Percentiles rank a stretch among this genome's conserved stretches.
Evolutionary conservation across 92 coral and sea anemone species (phyloP).

Genomic region (Muricea muricata): DNA sequence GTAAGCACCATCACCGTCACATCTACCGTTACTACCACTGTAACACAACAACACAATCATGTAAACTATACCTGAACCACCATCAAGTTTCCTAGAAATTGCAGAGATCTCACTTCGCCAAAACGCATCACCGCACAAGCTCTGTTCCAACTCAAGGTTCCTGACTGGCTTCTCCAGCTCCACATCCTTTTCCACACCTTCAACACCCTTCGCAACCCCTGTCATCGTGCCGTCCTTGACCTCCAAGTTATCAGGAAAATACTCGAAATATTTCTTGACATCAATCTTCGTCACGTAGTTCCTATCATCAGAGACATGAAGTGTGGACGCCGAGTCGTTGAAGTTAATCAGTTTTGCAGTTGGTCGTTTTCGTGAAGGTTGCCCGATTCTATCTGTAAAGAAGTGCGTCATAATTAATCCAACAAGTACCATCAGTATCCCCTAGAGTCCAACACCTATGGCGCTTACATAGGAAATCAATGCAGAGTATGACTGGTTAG

Average conservation of each 20-base stretch:
- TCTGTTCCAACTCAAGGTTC: neutral
- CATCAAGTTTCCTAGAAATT: conserved; percentile 6
- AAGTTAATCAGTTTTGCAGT: neutral
- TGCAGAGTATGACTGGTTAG: too few relatives aligned
- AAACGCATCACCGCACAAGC: conserved; percentile 12
- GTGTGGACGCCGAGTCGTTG: neutral
- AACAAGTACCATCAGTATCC: neutral
- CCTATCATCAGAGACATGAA: conserved; percentile 50
- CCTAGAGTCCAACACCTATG: too few relatives aligned
- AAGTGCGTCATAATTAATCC: neutral
- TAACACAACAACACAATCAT: neutral
- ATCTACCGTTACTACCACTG: neutral
- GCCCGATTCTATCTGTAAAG: neutral
- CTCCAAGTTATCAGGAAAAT: conserved; percentile 65
- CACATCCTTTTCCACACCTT: neutral
- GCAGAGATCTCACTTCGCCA: conserved; percentile 3
- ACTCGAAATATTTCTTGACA: conserved; percentile 75
- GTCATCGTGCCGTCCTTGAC: conserved; percentile 5
- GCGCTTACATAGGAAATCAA: too few relatives aligned
- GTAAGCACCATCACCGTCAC: neutral
- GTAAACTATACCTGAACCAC: neutral
- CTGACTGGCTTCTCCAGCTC: neutral
- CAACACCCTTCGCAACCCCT: neutral
- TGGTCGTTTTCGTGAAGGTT: conserved; percentile 7
- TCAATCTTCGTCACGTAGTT: conserved; percentile 74